phyloP scores from a whole-genome alignment of 2,888 invertebrate species.

The Spatulosminthurus flaviceps region DNA sequence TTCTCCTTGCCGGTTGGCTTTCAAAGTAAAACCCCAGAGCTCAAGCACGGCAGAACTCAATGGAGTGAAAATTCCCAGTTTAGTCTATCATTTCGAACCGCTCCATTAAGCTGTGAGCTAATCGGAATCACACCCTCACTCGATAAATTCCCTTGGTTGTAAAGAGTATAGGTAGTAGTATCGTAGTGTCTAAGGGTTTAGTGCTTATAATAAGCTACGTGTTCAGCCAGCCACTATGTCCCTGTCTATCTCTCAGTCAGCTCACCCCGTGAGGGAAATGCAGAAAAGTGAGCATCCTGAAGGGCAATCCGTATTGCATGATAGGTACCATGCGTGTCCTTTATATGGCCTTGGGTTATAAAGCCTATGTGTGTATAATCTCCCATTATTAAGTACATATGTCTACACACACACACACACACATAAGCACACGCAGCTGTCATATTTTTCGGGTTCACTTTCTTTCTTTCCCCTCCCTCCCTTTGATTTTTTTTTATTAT shows the following conservation, averaged over 20 bases:
- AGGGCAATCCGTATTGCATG: no score
- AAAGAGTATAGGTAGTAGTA: background rate
- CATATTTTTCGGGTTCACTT: background rate
- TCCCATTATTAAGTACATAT: no score
- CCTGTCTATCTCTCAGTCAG: no score
- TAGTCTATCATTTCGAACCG: conserved; percentile 63
- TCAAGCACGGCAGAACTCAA: conserved; percentile 51
- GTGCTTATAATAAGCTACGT: background rate
- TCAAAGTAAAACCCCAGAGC: conserved; percentile 3
- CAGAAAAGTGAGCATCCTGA: no score
- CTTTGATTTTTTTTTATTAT: conserved; percentile 12
- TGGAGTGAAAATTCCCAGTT: conserved; percentile 63
- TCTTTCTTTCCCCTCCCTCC: background rate
- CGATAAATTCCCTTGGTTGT: conserved; percentile 60
- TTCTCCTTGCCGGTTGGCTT: conserved; percentile 11
- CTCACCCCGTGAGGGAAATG: no score
- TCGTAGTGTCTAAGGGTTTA: background rate
- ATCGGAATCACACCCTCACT: conserved; percentile 58
- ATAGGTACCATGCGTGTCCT: no score
- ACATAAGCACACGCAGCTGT: background rate
- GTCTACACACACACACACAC: background rate
- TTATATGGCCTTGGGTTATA: no score
- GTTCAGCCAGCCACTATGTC: no score
- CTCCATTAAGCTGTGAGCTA: conserved; percentile 62
- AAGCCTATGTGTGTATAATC: no score